Evolutionary conservation across 1,140 invertebrate species (phyloP).

Genomic region (Trachymyrmex septentrionalis): DNA sequence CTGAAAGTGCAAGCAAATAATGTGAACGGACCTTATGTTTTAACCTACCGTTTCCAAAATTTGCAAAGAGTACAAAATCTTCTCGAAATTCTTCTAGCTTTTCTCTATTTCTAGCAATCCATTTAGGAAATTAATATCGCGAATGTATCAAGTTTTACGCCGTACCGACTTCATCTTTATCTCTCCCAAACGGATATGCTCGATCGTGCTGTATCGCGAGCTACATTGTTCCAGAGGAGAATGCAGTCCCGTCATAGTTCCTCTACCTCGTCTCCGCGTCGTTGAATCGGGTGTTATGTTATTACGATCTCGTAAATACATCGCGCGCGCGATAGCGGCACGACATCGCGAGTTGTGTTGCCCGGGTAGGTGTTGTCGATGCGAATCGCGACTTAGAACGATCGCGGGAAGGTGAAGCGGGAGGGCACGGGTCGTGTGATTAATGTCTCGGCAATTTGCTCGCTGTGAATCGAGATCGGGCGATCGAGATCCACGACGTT

Average conservation of each 20-base stretch:
- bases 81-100: not conserved
- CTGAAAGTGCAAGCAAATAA: no score
- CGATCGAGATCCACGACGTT: slow-evolving; percentile 54
- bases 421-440: slow-evolving; percentile 59
- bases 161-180: not conserved
- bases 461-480: slow-evolving; percentile 68
- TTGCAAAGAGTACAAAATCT: not conserved
- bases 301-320: slow-evolving; percentile 74
- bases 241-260: slow-evolving; percentile 9
- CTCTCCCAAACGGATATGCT: slow-evolving; percentile 45
- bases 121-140: not conserved
- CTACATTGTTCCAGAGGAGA: slow-evolving; percentile 70
- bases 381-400: slow-evolving; percentile 61
- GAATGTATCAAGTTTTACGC: not conserved
- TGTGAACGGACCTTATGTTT: no score
- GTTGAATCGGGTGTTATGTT: slow-evolving; percentile 57
- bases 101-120: not conserved
- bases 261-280: slow-evolving; percentile 42
- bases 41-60: not conserved
- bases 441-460: slow-evolving; percentile 72
- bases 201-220: slow-evolving; percentile 61
- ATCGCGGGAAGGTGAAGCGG: slow-evolving; percentile 50
- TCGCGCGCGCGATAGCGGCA: slow-evolving; percentile 56
- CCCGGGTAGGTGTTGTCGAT: slow-evolving; percentile 56
- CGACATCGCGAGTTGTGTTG: slow-evolving; percentile 19